Evolutionary conservation across 37 sponge, comb jelly and placozoan species (phyloP), one percentile per base, ranked within the genome.

Genomic region (Hexactinellida sp.): DNA sequence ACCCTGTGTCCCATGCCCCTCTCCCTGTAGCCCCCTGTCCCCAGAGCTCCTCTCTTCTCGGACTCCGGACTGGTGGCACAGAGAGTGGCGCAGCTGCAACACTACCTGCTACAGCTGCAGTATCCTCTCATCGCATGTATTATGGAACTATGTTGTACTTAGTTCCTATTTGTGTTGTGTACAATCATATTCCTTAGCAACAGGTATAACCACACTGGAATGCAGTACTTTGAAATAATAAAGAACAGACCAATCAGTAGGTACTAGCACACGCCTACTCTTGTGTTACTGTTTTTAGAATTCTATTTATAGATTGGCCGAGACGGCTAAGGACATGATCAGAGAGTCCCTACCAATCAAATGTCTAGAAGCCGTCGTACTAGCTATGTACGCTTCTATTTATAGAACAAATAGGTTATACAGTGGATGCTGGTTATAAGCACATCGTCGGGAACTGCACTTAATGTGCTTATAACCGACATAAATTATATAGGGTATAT

Each of bases 131-230:
- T 25, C 7, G 24, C 19, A n/a, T n/a, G n/a, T n/a, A n/a, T n/a
- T n/a, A n/a, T n/a, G n/a, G n/a, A n/a, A 47, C 9, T 47, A 47
- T 47, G 52, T 34, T 84, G 55, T 84, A 39, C 71, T 24, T 84
- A 21, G 54, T 54, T 54, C 32, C 34, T 16, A 24, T 24, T 85
- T 86, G 52, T 47, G 52, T 47, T 19, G 9, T 47, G 9, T 47
- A 47, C 16, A 19, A 47, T 47, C 52, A 47, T 16, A 47, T 54
- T 36, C 0, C 41, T 54, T 54, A 83, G 7, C 76, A 25, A 63
- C 54, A 36, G 93, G 76, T 97, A 97, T 85, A 94, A 97, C 54
- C 91, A 95, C 90, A 97, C 98, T n/a, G 98, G 98, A 0, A 91
- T 91, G 38, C 98, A 97, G 55, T 97, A 95, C 82, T 97, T 94